Conservation (phyloP, 2,113 vertebrate genomes). For the Rousettus leschenaultii region DNA sequence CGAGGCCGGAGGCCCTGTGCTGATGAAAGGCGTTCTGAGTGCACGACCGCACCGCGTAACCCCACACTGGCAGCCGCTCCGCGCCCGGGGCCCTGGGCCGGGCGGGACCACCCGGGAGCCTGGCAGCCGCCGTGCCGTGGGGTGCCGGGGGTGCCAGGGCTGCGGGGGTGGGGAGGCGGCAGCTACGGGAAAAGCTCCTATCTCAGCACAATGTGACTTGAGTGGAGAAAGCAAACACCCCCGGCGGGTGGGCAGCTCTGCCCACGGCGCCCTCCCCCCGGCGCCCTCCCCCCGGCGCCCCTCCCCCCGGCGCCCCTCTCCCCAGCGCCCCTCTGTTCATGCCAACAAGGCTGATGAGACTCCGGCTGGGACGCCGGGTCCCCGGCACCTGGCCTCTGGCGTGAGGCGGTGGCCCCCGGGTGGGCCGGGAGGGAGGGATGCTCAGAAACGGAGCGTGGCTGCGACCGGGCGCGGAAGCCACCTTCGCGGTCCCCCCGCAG, state of each 20-base stretch:
- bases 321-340: no score
- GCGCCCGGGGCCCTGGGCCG: not conserved
- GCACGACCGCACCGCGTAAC: conserved; percentile 2
- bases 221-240: not conserved
- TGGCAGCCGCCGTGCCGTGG: not conserved
- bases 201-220: not conserved
- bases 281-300: not conserved
- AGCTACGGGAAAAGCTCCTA: not conserved
- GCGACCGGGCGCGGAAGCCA: accelerated
- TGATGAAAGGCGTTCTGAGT: conserved; percentile 50
- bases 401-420: accelerated
- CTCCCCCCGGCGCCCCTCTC: not conserved
- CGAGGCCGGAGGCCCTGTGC: not conserved
- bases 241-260: not conserved
- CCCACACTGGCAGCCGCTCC: conserved; percentile 27
- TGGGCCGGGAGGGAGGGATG: accelerated
- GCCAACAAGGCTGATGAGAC: no score
- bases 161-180: not conserved
- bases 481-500: accelerated
- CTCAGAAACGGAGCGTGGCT: accelerated
- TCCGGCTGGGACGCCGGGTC: not conserved
- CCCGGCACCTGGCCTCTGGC: not conserved
- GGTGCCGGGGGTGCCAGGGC: not conserved
- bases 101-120: conserved; percentile 2
- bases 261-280: accelerated